phyloP scores from a whole-genome alignment of 1,140 invertebrate genomes.

The Anadara kagoshimensis region DNA sequence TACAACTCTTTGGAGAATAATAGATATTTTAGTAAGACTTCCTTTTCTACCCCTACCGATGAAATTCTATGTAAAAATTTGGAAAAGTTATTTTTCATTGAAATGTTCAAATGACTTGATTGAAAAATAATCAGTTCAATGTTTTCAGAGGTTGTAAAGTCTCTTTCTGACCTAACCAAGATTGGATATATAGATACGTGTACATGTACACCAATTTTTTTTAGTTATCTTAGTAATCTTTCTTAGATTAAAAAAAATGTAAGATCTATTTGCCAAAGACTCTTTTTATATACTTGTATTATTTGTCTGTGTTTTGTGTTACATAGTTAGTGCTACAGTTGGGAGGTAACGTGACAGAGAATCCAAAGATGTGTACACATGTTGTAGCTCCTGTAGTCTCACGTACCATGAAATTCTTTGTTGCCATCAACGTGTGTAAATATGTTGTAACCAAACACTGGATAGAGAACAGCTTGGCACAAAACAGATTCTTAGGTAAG shows the following conservation, averaged over 20 bases:
- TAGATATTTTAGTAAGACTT: too few relatives aligned
- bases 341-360: constrained; percentile 83
- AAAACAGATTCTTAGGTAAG: constrained; percentile 83
- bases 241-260: not conserved
- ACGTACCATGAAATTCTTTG: constrained; percentile 90
- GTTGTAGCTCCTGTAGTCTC: constrained; percentile 85
- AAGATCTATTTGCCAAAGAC: not conserved
- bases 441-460: constrained; percentile 88
- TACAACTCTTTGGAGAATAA: too few relatives aligned
- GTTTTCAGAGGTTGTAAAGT: too few relatives aligned
- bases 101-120: too few relatives aligned
- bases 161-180: too few relatives aligned
- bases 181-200: too few relatives aligned
- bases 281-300: not conserved
- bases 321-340: constrained; percentile 83
- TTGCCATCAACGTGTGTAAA: constrained; percentile 84
- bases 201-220: too few relatives aligned
- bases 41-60: too few relatives aligned
- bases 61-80: too few relatives aligned
- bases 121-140: too few relatives aligned
- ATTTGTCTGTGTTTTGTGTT: constrained; percentile 3
- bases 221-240: too few relatives aligned
- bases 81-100: too few relatives aligned
- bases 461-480: constrained; percentile 85
- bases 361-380: constrained; percentile 86